Evolutionary conservation across 2,113 vertebrate genomes (phyloP).

Genomic region (Eptesicus fuscus): DNA sequence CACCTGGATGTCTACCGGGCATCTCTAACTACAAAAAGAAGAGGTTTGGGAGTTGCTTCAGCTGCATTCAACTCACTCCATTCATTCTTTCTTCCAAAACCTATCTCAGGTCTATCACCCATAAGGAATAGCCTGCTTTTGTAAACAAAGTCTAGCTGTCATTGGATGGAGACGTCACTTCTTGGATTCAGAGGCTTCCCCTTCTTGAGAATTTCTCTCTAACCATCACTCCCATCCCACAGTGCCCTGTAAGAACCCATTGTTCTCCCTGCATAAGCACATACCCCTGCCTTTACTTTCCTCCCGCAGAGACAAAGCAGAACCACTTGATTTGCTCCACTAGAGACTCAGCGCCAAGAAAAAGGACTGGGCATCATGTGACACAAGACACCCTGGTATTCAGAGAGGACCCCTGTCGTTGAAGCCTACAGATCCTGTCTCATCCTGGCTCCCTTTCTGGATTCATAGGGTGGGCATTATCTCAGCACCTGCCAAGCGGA

Average conservation of each 20-base stretch:
- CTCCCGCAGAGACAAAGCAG: background rate
- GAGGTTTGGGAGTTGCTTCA: background rate
- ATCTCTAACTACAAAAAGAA: background rate
- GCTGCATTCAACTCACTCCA: background rate
- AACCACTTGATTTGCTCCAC: background rate
- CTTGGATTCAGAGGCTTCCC: background rate
- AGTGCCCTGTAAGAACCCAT: background rate
- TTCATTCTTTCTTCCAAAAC: background rate
- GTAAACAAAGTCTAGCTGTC: background rate
- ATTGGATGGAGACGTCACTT: background rate
- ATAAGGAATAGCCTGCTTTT: background rate
- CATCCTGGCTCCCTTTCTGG: background rate
- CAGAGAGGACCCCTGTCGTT: background rate
- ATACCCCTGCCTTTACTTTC: background rate
- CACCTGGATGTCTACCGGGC: background rate
- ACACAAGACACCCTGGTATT: background rate
- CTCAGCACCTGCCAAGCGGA: background rate
- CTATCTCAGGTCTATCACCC: background rate
- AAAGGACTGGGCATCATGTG: background rate
- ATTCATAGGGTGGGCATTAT: fast-evolving
- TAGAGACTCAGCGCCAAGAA: background rate
- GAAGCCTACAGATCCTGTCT: background rate
- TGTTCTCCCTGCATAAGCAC: background rate
- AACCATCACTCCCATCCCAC: background rate
- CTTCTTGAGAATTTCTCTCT: background rate